A percentile compares a stretch with the other conserved stretches of the same genome.
Evolutionary conservation across 2,888 invertebrate species (phyloP).

Genomic region (Nysson spinosus): DNA sequence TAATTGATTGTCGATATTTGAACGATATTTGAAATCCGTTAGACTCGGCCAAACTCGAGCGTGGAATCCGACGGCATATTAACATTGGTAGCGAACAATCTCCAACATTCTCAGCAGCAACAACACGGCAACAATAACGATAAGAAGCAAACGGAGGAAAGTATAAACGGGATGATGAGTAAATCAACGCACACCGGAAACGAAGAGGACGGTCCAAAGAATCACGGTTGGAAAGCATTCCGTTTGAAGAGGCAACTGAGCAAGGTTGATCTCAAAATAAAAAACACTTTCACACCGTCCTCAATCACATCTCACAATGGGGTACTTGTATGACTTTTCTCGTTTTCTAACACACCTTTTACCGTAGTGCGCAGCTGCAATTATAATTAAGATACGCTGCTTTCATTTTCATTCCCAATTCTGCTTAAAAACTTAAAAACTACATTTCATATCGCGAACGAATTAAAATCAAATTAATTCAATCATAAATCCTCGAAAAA

Average conservation of each 20-base stretch:
- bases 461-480: too few relatives aligned
- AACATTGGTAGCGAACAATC: slow-evolving; percentile 58
- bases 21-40: slow-evolving; percentile 66
- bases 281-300: slow-evolving; percentile 80
- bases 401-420: background rate
- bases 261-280: slow-evolving; percentile 86
- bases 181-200: slow-evolving; percentile 33
- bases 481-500: too few relatives aligned
- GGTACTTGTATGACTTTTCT: slow-evolving; percentile 71
- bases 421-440: background rate
- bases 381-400: background rate
- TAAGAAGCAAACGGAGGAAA: slow-evolving; percentile 60
- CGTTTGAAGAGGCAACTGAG: slow-evolving; percentile 90
- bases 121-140: slow-evolving; percentile 54
- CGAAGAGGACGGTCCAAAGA: slow-evolving; percentile 66
- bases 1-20: too few relatives aligned
- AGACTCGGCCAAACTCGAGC: slow-evolving; percentile 66
- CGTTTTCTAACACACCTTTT: slow-evolving; percentile 12
- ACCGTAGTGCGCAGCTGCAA: background rate
- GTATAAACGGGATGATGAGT: slow-evolving; percentile 37
- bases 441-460: too few relatives aligned
- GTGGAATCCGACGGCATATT: slow-evolving; percentile 62
- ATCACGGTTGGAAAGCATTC: slow-evolving; percentile 84
- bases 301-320: slow-evolving; percentile 70
- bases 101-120: slow-evolving; percentile 56